A percentile compares a stretch with the other conserved stretches of the same genome.
Evolutionary conservation across 2,113 vertebrate genomes (phyloP).

Genomic region (Phocoena sinus): DNA sequence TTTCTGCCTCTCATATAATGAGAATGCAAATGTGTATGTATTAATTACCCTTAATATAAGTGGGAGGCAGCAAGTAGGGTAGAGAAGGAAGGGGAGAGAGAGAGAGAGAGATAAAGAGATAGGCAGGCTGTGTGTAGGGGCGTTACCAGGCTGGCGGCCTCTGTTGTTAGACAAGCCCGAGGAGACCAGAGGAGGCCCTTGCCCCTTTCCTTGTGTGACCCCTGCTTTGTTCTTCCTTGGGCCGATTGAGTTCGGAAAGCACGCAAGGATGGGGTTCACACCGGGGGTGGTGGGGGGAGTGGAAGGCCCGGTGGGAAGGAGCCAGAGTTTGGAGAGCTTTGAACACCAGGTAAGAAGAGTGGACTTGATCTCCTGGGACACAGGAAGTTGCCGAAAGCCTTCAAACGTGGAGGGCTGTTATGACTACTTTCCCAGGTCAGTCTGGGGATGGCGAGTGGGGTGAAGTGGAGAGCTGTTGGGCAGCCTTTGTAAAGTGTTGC

Average conservation of each 20-base stretch:
- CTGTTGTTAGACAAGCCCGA: not conserved
- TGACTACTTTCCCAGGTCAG: not conserved
- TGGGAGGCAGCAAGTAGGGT: not conserved
- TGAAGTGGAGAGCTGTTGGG: not conserved
- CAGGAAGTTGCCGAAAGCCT: not conserved
- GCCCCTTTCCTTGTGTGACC: not conserved
- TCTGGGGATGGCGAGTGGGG: not conserved
- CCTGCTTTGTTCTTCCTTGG: not conserved
- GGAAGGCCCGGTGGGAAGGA: not conserved
- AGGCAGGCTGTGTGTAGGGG: too few relatives aligned
- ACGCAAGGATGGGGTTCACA: not conserved
- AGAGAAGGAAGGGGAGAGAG: not conserved
- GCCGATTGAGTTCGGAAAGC: not conserved
- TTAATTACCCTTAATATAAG: not conserved
- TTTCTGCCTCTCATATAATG: not conserved
- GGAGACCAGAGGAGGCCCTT: not conserved
- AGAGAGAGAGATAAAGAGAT: not conserved
- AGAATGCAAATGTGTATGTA: not conserved
- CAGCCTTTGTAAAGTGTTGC: not conserved
- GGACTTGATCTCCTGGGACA: not conserved
- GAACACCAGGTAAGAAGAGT: not conserved
- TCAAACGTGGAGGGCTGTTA: not conserved
- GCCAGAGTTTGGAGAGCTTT: not conserved
- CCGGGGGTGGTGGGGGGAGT: not conserved
- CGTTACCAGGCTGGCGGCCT: not conserved